Percentiles rank a stretch among this genome's conserved stretches.
These are phyloP conservation scores for Desmodus rotundus DNA, from an alignment of 2,113 vertebrate species.

Conservation along the genomic window DNA sequence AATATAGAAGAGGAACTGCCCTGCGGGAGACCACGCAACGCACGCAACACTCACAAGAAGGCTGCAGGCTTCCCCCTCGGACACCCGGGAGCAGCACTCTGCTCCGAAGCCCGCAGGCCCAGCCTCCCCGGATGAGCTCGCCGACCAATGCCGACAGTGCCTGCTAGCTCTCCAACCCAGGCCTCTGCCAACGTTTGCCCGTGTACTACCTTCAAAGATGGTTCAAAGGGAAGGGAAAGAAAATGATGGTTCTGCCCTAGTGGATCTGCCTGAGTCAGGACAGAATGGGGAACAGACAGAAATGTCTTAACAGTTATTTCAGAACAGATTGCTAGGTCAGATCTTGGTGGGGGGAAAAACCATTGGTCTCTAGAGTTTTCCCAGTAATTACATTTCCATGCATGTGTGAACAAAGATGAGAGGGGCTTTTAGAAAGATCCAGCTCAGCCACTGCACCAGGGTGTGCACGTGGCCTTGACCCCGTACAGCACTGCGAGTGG, in stretches of 20 bases:
- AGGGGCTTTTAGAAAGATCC: background rate
- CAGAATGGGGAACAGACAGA: background rate
- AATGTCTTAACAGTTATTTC: background rate
- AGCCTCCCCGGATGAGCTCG: fast-evolving
- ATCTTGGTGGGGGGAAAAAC: background rate
- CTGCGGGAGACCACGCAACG: fast-evolving
- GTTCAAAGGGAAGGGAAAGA: background rate
- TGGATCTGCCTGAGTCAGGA: background rate
- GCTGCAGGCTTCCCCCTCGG: fast-evolving
- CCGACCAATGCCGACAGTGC: fast-evolving
- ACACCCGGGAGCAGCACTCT: fast-evolving
- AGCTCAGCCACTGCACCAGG: background rate
- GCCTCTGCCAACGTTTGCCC: background rate
- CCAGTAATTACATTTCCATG: background rate
- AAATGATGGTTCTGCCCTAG: background rate
- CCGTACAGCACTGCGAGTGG: fast-evolving
- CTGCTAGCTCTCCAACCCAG: background rate
- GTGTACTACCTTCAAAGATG: background rate
- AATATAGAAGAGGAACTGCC: background rate
- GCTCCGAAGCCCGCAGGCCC: background rate
- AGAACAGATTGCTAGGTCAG: background rate
- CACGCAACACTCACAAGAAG: fast-evolving
- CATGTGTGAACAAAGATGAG: background rate
- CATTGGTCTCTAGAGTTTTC: no score
- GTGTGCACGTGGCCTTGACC: background rate